Percentiles rank a stretch among this genome's conserved stretches.
These are phyloP conservation scores for Thymelicus lineola DNA, from an alignment of 2,888 invertebrate species.

Conservation along the genomic window DNA sequence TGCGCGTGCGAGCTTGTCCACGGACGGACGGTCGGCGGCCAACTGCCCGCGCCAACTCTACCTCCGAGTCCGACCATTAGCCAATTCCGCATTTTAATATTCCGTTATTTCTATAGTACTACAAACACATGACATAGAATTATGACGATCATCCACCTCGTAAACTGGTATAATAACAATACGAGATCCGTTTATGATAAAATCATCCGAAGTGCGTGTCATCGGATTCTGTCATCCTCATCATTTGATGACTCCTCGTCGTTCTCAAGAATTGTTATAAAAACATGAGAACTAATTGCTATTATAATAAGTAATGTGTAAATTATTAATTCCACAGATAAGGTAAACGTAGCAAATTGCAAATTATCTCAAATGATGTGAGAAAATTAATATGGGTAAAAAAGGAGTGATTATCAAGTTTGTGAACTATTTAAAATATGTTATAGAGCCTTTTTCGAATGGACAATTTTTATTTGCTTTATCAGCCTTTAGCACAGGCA, in stretches of 20 bases:
- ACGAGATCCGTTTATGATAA: conserved; percentile 41
- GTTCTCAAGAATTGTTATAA: conserved; percentile 26
- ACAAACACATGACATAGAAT: conserved; percentile 50
- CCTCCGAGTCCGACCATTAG: conserved; percentile 68
- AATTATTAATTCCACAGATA: background rate
- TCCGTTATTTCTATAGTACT: conserved; percentile 73
- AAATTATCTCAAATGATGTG: background rate
- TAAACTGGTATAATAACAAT: conserved; percentile 44
- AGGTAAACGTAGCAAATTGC: no score
- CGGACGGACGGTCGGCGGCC: conserved; percentile 77
- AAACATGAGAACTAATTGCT: conserved; percentile 4
- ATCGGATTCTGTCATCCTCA: conserved; percentile 34
- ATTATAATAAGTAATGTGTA: conserved; percentile 8
- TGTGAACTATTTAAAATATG: no score
- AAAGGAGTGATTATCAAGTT: no score
- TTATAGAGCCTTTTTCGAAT: background rate
- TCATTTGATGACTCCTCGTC: conserved; percentile 34
- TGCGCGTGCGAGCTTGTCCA: conserved; percentile 75
- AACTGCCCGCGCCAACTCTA: conserved; percentile 69
- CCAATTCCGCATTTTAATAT: conserved; percentile 83
- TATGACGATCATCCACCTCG: conserved; percentile 51
- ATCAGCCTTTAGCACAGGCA: no score
- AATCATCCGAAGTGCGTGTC: conserved; percentile 36
- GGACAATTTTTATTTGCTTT: no score
- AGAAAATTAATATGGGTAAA: conserved; percentile 7